A percentile compares a stretch with the other conserved stretches of the same genome.
Conservation (phyloP, 1,140 invertebrate genomes). For the Bombus ignitus region DNA sequence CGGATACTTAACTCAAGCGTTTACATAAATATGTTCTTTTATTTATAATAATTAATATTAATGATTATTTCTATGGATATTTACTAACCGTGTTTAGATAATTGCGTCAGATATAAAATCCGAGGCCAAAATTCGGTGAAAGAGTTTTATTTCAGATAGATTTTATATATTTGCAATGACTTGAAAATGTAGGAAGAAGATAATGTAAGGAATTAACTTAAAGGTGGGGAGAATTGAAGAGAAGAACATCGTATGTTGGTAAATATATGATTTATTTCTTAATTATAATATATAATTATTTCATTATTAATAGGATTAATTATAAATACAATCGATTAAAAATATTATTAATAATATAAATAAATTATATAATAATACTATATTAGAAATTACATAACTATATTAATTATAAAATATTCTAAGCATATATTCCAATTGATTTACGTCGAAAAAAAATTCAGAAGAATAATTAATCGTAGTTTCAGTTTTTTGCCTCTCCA, state of each 20-base stretch:
- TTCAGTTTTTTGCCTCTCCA: not conserved
- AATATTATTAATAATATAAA: no score
- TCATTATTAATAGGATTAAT: no score
- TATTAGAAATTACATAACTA: no score
- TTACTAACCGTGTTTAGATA: not conserved
- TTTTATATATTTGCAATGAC: not conserved
- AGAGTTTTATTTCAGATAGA: not conserved
- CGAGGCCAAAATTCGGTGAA: not conserved
- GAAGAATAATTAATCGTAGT: not conserved
- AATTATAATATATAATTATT: no score
- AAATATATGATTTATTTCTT: no score
- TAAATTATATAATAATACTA: no score
- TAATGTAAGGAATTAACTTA: not conserved
- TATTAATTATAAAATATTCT: not conserved
- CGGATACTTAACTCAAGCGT: no score
- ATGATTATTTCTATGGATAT: not conserved
- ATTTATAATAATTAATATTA: not conserved
- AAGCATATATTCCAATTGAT: not conserved
- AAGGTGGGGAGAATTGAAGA: not conserved
- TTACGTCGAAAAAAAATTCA: not conserved
- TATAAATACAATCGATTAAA: no score
- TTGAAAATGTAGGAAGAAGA: not conserved
- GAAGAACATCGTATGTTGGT: no score
- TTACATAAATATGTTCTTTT: no score
- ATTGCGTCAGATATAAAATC: not conserved